Base-by-base conservation (phyloP, 2,113 vertebrate species). In the Podiceps cristatus region DNA sequence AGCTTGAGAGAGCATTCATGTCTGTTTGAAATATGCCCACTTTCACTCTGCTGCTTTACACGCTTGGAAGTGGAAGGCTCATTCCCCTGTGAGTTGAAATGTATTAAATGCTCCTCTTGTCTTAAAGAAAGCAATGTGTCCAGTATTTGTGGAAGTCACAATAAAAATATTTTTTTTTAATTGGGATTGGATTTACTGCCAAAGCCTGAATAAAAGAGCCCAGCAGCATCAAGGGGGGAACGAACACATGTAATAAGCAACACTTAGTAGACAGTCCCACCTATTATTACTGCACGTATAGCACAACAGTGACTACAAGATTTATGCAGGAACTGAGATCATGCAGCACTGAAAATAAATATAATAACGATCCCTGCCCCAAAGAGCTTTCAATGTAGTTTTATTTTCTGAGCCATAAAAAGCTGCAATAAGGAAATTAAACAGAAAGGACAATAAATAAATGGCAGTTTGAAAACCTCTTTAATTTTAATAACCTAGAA, bases 11-110 rank as follows among this genome's bases (percentile, higher is more conserved):
- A 94, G 77, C 9, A 29, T 94, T 95, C 85, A 81, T 0, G 93
- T 96, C 95, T 97, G 83, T 91, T 93, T 97, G 93, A 96, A 96
- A 97, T 95, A 94, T 97, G 83, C 92, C 95, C 94, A 92, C 91
- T 96, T 96, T 96, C 88, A 91, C 85, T 94, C 75, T 66, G 45
- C 59, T 85, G 50, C 75, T 90, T 91, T 92, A 94, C 74, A 88
- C 0, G 0, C 90, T 85, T 93, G 77, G 44, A 82, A 97, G 72
- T 72, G 55, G 86, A 90, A 92, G 53, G 45, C 58, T 92, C 58
- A 91, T 88, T 96, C 97, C 88, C 88, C 71, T 88, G 49, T 55
- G 47, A 96, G 53, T 14, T 90, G 82, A 88, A 93, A 96, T 81
- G 58, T 45, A 86, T 78, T 91, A 88, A 81, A 86, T 90, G 35